phyloP scores from a whole-genome alignment of 2,113 vertebrate species.

The Chlamydotis undulata region DNA sequence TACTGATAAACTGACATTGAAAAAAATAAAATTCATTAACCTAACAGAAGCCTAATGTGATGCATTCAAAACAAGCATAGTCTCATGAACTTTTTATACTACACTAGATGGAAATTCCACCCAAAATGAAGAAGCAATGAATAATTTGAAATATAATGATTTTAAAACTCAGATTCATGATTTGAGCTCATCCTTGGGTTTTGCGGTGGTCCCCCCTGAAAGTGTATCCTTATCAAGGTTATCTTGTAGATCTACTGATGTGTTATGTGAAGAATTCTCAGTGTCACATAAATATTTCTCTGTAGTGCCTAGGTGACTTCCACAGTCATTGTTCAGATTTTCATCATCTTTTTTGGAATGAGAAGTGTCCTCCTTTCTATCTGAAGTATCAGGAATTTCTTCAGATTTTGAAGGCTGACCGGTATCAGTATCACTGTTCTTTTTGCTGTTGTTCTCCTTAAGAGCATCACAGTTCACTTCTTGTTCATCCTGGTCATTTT shows the following conservation, averaged over 20 bases:
- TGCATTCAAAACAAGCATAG: not conserved
- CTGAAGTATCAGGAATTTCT: not conserved
- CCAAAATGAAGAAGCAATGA: constrained; percentile 23
- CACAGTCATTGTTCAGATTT: constrained; percentile 23
- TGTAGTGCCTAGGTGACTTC: not conserved
- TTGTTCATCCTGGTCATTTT: not conserved
- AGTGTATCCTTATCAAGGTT: not conserved
- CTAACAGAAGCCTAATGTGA: constrained; percentile 30
- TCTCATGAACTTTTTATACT: not conserved
- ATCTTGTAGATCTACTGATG: not conserved
- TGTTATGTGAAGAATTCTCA: constrained; percentile 24
- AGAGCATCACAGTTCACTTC: constrained; percentile 29
- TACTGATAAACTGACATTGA: constrained; percentile 37
- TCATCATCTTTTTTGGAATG: constrained; percentile 40
- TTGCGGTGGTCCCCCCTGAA: not conserved
- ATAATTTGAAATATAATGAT: constrained; percentile 1
- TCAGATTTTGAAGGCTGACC: constrained; percentile 27
- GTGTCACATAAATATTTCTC: constrained; percentile 5
- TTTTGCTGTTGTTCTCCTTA: constrained; percentile 8
- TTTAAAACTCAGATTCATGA: not conserved
- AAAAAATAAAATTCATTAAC: constrained; percentile 11
- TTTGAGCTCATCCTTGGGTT: constrained; percentile 29
- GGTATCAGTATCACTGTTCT: not conserved
- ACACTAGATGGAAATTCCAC: not conserved
- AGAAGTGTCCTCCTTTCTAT: constrained; percentile 23